These are phyloP conservation scores for Spatulosminthurus flaviceps DNA, from an alignment of 2,888 invertebrate species.

Conservation along the genomic window DNA sequence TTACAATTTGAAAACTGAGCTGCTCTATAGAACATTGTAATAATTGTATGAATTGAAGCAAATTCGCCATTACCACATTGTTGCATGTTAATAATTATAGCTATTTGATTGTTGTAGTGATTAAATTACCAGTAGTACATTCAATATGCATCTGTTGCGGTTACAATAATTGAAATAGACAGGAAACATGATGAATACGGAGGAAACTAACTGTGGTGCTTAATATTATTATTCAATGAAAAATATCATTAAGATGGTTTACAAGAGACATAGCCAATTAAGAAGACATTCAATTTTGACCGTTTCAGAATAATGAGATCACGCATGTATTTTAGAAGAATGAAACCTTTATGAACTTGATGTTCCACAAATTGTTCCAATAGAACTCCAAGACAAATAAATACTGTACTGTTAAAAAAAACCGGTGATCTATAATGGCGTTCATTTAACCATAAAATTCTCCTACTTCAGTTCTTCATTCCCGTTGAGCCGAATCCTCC, in stretches of 20 bases:
- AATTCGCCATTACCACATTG: too few relatives aligned
- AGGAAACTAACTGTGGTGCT: background rate
- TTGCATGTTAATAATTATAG: too few relatives aligned
- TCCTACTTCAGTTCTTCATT: slow-evolving; percentile 70
- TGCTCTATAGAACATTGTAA: too few relatives aligned
- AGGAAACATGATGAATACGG: too few relatives aligned
- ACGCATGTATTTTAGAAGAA: background rate
- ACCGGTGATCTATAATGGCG: background rate
- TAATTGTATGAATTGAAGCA: too few relatives aligned
- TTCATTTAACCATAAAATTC: too few relatives aligned
- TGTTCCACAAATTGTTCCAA: slow-evolving; percentile 3
- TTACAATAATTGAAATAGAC: background rate
- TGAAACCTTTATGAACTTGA: background rate
- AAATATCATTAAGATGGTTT: background rate
- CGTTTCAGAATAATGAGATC: slow-evolving; percentile 25
- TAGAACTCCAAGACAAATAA: slow-evolving; percentile 9
- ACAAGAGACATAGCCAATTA: slow-evolving; percentile 28
- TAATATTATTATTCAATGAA: background rate
- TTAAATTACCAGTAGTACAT: too few relatives aligned
- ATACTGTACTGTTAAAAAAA: background rate
- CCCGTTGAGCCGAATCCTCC: slow-evolving; percentile 98
- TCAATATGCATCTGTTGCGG: too few relatives aligned
- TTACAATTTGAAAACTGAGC: too few relatives aligned
- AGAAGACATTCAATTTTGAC: slow-evolving; percentile 31
- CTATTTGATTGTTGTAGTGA: too few relatives aligned